phyloP scores from a whole-genome alignment of 92 coral and sea anemone genomes.

The Actinostola sp. region DNA sequence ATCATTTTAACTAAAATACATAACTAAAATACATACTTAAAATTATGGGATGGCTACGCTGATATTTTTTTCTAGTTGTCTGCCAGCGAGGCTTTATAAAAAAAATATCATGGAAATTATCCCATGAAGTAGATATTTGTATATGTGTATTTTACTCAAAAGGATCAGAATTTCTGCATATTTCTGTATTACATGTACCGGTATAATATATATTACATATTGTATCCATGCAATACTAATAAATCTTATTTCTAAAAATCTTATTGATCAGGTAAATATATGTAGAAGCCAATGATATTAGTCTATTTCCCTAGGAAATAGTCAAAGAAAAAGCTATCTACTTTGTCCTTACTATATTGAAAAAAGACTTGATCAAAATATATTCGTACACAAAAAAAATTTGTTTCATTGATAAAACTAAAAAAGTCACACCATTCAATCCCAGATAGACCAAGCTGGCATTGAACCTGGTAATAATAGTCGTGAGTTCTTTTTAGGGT shows the following conservation, averaged over 20 bases:
- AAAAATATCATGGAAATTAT: too few relatives aligned
- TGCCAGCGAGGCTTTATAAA: too few relatives aligned
- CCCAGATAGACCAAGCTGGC: slow-evolving; percentile 58
- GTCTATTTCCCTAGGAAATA: slow-evolving; percentile 31
- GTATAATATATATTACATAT: too few relatives aligned
- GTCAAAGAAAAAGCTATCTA: slow-evolving; percentile 54
- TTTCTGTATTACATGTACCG: too few relatives aligned
- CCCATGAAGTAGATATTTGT: too few relatives aligned
- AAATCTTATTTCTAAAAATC: not conserved
- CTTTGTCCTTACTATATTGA: slow-evolving; percentile 46
- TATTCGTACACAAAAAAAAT: slow-evolving; percentile 42
- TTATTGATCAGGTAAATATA: not conserved
- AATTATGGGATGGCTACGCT: too few relatives aligned
- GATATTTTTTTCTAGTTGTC: too few relatives aligned
- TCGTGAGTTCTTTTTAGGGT: slow-evolving; percentile 35
- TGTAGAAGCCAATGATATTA: not conserved
- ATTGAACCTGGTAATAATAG: slow-evolving; percentile 63
- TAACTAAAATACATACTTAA: too few relatives aligned
- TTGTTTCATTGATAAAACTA: slow-evolving; percentile 24
- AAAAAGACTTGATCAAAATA: slow-evolving; percentile 42
- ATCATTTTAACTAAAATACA: too few relatives aligned
- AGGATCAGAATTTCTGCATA: too few relatives aligned
- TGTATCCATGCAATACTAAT: too few relatives aligned
- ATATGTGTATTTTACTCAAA: too few relatives aligned
- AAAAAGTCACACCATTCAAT: slow-evolving; percentile 65